Percentiles rank a stretch among this genome's conserved stretches.
Evolutionary conservation across 2,113 vertebrate species (phyloP).

Genomic region (Caretta caretta): DNA sequence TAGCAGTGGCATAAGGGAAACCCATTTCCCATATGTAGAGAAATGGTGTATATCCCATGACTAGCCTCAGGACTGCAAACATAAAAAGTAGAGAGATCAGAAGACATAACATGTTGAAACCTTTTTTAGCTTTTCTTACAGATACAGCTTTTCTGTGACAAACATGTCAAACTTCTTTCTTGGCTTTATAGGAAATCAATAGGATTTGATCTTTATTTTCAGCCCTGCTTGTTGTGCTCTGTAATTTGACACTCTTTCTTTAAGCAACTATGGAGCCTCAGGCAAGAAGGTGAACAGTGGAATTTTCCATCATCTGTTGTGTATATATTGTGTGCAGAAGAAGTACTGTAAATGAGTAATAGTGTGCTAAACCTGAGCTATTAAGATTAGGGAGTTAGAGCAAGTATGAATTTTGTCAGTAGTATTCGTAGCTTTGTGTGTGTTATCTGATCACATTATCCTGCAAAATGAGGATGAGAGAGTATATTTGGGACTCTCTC

Average conservation of each 20-base stretch:
- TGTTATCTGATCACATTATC: not conserved
- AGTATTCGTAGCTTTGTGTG: not conserved
- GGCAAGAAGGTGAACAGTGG: not conserved
- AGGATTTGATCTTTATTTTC: not conserved
- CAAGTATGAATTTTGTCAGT: not conserved
- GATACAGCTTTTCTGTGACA: not conserved
- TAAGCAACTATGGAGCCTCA: not conserved
- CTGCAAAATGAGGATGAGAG: not conserved
- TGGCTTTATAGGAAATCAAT: not conserved
- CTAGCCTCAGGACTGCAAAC: not conserved
- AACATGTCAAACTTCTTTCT: not conserved
- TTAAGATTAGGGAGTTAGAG: not conserved
- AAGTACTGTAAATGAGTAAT: not conserved
- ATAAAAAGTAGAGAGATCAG: not conserved
- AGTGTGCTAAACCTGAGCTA: not conserved
- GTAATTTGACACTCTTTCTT: constrained; percentile 20
- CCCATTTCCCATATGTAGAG: not conserved
- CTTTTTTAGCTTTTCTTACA: not conserved
- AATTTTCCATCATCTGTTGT: not conserved
- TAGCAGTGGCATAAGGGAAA: not conserved
- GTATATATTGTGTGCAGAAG: not conserved
- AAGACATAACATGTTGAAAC: not conserved
- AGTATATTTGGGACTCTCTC: not conserved
- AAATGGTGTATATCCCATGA: not conserved
- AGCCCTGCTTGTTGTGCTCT: not conserved